These are phyloP conservation scores for Metacarcinus magister DNA, from an alignment of 2,888 invertebrate genomes.

Conservation along the genomic window DNA sequence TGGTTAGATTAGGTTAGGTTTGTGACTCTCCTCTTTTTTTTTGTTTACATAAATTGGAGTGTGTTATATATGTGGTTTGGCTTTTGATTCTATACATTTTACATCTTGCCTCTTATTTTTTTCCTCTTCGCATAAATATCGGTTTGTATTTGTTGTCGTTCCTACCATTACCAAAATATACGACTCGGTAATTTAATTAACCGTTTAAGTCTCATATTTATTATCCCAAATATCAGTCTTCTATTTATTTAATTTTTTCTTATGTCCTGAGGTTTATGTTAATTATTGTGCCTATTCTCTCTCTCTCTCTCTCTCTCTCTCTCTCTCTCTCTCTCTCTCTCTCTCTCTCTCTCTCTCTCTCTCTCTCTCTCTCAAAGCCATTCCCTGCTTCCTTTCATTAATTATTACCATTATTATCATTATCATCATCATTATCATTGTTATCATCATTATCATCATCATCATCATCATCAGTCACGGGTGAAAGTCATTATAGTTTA, in stretches of 20 bases:
- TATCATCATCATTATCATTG: not conserved
- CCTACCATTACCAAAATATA: not conserved
- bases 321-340: not conserved
- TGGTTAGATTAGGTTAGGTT: not conserved
- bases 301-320: not conserved
- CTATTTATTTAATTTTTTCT: not conserved
- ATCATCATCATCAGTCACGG: not conserved
- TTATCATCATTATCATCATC: not conserved
- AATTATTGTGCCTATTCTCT: not conserved
- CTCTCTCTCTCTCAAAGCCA: not conserved
- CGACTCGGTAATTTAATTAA: not conserved
- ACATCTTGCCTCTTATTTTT: not conserved
- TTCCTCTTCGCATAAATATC: not conserved
- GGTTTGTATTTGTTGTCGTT: not conserved
- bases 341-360: not conserved
- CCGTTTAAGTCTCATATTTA: not conserved
- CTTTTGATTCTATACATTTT: not conserved
- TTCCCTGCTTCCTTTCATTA: too few relatives aligned
- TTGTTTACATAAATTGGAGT: not conserved
- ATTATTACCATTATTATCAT: not conserved
- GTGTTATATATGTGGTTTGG: not conserved
- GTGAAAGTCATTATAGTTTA: not conserved
- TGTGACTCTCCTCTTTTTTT: not conserved
- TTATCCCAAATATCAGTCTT: not conserved
- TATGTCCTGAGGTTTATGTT: not conserved